A percentile compares a stretch with the other conserved stretches of the same genome.
These are phyloP conservation scores for Drosophila leontia DNA, from an alignment of 1,140 invertebrate species.

Conservation along the genomic window DNA sequence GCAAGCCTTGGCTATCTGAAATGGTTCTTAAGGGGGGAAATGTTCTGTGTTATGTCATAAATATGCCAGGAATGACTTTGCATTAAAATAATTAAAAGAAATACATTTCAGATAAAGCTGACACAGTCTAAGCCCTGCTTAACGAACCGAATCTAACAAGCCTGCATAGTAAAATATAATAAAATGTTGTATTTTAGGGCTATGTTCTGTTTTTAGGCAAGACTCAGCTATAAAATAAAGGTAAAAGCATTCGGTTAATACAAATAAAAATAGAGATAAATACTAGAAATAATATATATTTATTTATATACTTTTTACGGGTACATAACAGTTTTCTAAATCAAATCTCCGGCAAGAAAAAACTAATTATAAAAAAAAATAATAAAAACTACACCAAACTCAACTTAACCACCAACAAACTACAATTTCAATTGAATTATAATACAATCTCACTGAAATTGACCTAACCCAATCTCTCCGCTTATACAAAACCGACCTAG, in stretches of 20 bases:
- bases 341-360: too few species aligned
- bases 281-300: too few species aligned
- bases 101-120: conserved; percentile 2
- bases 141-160: conserved; percentile 25
- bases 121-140: conserved; percentile 5
- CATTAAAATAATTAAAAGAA: conserved; percentile 20
- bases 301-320: too few species aligned
- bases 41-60: not conserved
- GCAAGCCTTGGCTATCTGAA: conserved; percentile 7
- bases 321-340: too few species aligned
- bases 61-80: conserved; percentile 8
- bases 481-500: not conserved
- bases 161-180: not conserved
- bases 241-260: not conserved
- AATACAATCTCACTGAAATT: not conserved
- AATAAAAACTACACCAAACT: too few species aligned
- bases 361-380: too few species aligned
- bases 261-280: not conserved
- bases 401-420: too few species aligned
- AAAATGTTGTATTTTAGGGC: not conserved
- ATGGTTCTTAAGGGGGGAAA: not conserved
- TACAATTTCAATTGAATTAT: too few species aligned
- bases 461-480: not conserved
- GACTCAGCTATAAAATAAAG: not conserved
- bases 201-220: not conserved